These are phyloP conservation scores for Ashinkailepas kermadecensis DNA, from an alignment of 2,888 invertebrate genomes.

Conservation along the genomic window DNA sequence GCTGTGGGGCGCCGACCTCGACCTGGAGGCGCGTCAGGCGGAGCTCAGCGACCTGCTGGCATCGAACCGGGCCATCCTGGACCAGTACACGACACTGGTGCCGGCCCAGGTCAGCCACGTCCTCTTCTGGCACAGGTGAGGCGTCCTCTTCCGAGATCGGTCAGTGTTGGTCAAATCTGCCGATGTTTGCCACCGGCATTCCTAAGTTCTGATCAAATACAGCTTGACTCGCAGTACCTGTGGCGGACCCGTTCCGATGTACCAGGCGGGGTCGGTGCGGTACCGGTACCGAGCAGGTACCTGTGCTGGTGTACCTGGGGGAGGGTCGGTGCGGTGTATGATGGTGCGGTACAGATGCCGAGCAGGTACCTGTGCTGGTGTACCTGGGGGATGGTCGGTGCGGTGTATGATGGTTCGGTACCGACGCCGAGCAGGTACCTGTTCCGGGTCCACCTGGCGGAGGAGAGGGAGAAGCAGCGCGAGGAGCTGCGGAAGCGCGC, in stretches of 20 bases:
- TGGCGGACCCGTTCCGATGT: not conserved
- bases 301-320: not conserved
- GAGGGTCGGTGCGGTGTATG: conserved; percentile 49
- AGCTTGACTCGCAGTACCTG: not conserved
- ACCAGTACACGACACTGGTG: conserved; percentile 60
- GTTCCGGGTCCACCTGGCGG: conserved; percentile 68
- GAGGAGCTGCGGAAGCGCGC: conserved; percentile 53
- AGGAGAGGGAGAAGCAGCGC: conserved; percentile 62
- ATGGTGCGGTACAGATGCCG: not conserved
- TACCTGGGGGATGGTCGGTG: too few relatives aligned
- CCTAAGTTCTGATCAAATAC: too few relatives aligned
- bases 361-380: not conserved
- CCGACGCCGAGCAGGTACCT: conserved; percentile 62
- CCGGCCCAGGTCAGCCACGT: conserved; percentile 48
- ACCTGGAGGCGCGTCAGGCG: conserved; percentile 46
- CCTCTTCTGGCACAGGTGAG: conserved; percentile 17
- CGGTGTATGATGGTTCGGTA: conserved; percentile 35
- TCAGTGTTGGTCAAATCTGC: too few relatives aligned
- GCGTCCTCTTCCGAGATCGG: too few relatives aligned
- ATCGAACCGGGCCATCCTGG: conserved; percentile 52
- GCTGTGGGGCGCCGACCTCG: conserved; percentile 54
- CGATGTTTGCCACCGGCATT: too few relatives aligned
- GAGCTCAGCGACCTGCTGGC: conserved; percentile 55
- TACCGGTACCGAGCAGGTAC: not conserved
- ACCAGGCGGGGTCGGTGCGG: not conserved